Base-by-base conservation (phyloP, 1,140 invertebrate genomes). In the Hylyphantes graminicola region DNA sequence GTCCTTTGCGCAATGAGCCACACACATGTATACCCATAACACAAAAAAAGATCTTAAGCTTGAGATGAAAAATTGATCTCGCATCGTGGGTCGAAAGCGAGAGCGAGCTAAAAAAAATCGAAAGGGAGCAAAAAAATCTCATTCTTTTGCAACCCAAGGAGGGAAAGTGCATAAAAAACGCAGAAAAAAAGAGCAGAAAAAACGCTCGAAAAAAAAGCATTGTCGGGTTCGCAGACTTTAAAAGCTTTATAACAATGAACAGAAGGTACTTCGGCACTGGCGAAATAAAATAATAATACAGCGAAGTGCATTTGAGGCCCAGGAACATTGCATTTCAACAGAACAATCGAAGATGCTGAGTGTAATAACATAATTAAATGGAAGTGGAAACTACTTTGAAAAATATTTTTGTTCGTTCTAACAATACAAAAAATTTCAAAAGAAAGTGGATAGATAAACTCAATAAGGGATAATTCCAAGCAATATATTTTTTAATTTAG, bases 221-320 rank as follows among this genome's bases (percentile, higher is more conserved):
- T 65, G 63, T 21, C 19, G 7, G 50, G 68, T 5, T 53, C 50
- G 68, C 68, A 70, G 68, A 17, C n/a, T 10, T 70, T 51, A 48
- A 70, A 70, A 17, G 11, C 68, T 48, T 35, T 35, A 35, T 35
- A 53, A 70, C 68, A 70, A 70, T 70, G 68, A 70, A 17, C 54
- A 70, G 54, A 53, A 53, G 50, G 54, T 70, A 35, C 35, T 35
- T 35, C 35, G 35, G 68, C 15, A 53, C 50, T 17, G 68, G n/a
- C n/a, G 68, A 70, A 77, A 77, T 63, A 19, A 77, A 74, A 74
- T 11, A 77, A 76, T 63, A 63, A 17, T 17, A 77, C 59, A 63
- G n/a, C 17, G 13, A 51, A 64, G 35, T 64, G 64, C 64, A 77
- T 19, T 63, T 77, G 15, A 77, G 51, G 15, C 74, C 48, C n/a